These are phyloP conservation scores for Drosophila cracens DNA, from an alignment of 2,888 invertebrate species.

Conservation along the genomic window DNA sequence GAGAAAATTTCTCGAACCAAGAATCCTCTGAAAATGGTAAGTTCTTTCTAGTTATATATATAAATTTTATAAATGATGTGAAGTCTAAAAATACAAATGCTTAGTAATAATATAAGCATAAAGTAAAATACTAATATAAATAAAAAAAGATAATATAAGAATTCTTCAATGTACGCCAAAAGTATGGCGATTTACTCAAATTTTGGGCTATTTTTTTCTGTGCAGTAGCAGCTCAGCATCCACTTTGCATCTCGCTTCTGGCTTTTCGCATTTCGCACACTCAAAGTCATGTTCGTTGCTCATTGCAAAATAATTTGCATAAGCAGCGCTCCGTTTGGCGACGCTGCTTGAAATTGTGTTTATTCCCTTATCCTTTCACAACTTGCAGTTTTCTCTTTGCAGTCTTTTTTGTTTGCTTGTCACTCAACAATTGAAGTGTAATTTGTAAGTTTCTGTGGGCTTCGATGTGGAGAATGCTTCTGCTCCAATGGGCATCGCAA, in stretches of 20 bases:
- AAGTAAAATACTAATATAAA: neutral
- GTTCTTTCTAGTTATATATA: neutral
- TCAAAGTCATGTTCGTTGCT: constrained; percentile 70
- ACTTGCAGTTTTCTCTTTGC: constrained; percentile 28
- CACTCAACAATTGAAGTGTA: constrained; percentile 67
- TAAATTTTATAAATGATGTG: neutral
- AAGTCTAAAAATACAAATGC: neutral
- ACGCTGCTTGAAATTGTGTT: constrained; percentile 42
- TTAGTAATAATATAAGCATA: neutral
- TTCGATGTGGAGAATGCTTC: constrained; percentile 26
- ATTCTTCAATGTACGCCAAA: neutral
- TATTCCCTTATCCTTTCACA: constrained; percentile 33
- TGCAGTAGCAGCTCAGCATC: constrained; percentile 38
- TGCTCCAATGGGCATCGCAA: constrained; percentile 45
- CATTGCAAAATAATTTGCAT: constrained; percentile 77
- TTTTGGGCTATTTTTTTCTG: neutral
- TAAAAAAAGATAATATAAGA: neutral
- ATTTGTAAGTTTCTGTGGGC: constrained; percentile 58
- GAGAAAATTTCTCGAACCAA: neutral
- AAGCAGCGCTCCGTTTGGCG: constrained; percentile 46
- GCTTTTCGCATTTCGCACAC: constrained; percentile 37
- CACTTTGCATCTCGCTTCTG: constrained; percentile 41
- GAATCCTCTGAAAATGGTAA: neutral
- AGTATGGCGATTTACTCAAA: neutral
- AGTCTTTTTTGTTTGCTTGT: constrained; percentile 53